These are phyloP conservation scores for Nebria brevicollis DNA, from an alignment of 2,888 invertebrate species.

Conservation along the genomic window DNA sequence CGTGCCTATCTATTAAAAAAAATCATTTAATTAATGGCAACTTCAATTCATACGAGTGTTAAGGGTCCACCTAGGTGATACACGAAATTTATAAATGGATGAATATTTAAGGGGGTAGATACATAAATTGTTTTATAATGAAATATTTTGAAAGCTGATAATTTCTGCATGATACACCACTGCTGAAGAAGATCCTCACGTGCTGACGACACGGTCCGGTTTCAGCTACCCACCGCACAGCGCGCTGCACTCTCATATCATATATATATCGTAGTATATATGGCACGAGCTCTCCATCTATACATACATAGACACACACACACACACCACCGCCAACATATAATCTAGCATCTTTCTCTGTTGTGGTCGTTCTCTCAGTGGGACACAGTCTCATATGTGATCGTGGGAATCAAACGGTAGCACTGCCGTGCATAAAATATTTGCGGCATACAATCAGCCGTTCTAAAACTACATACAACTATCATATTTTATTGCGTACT, in stretches of 20 bases:
- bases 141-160: background rate
- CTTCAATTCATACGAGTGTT: no score
- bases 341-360: conserved; percentile 20
- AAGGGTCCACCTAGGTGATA: no score
- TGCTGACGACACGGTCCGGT: conserved; percentile 36
- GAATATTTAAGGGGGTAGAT: no score
- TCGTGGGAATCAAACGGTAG: conserved; percentile 44
- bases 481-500: background rate
- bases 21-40: no score
- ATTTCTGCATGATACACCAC: conserved; percentile 14
- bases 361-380: conserved; percentile 26
- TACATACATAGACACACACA: background rate
- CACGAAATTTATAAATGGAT: no score
- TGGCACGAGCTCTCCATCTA: conserved; percentile 7
- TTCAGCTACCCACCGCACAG: conserved; percentile 34
- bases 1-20: background rate
- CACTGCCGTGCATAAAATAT: conserved; percentile 40
- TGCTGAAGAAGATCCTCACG: conserved; percentile 41
- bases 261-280: conserved; percentile 14
- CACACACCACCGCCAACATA: background rate
- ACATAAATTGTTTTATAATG: no score
- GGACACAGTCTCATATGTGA: conserved; percentile 41
- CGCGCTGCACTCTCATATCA: background rate
- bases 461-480: conserved; percentile 20
- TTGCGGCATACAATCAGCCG: conserved; percentile 20